Evolutionary conservation across 37 sponge, comb jelly and placozoan species (phyloP).

Genomic region (Chondrosia reniformis): DNA sequence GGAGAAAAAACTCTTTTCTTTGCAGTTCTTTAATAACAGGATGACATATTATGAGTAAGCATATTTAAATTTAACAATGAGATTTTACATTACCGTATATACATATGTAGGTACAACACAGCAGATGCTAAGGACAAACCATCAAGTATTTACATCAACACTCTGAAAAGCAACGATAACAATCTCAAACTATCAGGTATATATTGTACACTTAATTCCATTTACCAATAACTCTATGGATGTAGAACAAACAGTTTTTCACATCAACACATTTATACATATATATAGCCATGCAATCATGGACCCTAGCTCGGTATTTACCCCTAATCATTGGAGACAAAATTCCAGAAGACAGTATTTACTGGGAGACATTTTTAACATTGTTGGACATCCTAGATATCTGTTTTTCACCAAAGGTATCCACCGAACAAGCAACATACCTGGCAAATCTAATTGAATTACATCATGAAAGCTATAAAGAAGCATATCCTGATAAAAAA

Average conservation of each 20-base stretch:
- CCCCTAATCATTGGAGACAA: slow-evolving; percentile 54
- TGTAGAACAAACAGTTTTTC: not conserved
- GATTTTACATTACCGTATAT: not conserved
- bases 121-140: slow-evolving; percentile 33
- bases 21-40: slow-evolving; percentile 24
- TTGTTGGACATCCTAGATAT: slow-evolving; percentile 40
- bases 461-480: slow-evolving; percentile 32
- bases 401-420: slow-evolving; percentile 34
- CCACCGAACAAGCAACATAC: not conserved
- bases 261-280: not conserved
- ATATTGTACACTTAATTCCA: not conserved
- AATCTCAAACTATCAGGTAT: slow-evolving; percentile 30
- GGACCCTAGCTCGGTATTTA: slow-evolving; percentile 52
- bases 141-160: not conserved
- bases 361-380: slow-evolving; percentile 46
- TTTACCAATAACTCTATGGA: not conserved
- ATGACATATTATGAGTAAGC: slow-evolving; percentile 16
- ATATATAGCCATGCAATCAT: slow-evolving; percentile 44
- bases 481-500: slow-evolving; percentile 40
- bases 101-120: slow-evolving; percentile 18
- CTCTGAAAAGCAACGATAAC: not conserved
- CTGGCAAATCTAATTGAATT: slow-evolving; percentile 11
- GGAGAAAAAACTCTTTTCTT: slow-evolving; percentile 24
- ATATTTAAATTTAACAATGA: not conserved
- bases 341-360: slow-evolving; percentile 28